Base-by-base conservation (phyloP, 2,113 vertebrate species). In the Vimba vimba region DNA sequence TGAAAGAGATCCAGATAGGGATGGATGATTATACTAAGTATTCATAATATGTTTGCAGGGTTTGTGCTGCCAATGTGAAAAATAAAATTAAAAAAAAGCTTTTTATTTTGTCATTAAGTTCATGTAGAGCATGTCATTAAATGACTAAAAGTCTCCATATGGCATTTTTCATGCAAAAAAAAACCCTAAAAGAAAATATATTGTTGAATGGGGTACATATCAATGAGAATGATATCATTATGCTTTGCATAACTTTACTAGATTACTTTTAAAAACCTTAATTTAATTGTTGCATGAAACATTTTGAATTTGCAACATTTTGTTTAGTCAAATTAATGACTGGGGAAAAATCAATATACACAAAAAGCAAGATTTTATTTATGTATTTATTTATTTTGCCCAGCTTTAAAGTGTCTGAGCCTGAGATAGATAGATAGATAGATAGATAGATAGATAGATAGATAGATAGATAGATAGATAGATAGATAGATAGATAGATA, bases 81-180 rank as follows among this genome's bases (percentile, higher is more conserved):
- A 33, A 6, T 15, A 23, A 13, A 19, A 30, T 30, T 1, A 27
- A 25, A 52, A 21, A 33, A 4, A 33, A 33, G 23, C 8, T 77
- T 9, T 50, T 77, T 55, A 50, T 77, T 77, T 77, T 30, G 8
- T 77, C n/a, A 77, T 77, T 10, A 76, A 17, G 47, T 76, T 55
- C 8, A 55, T 55, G 47, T 27, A 52, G 25, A 52, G 74, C 47
- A 52, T 76, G 12, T 76, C 3, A 21, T 76, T 76, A 50, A 21
- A 43, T 4, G 36, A 43, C 33, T 73, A 19, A 36, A 73, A 10
- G 74, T 50, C 47, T 76, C n/a, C 74, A 76, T 19, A 21, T 76
- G 74, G 43, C 13, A 30, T 30, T 76, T 52, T 76, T 19, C 47
- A 30, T 76, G 12, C 25, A 45, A 25, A n/a, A 12, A 3, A 43